Evolutionary conservation across 2,113 vertebrate genomes (phyloP), one percentile per base, ranked within the genome.

Genomic region (Heterochromis multidens): DNA sequence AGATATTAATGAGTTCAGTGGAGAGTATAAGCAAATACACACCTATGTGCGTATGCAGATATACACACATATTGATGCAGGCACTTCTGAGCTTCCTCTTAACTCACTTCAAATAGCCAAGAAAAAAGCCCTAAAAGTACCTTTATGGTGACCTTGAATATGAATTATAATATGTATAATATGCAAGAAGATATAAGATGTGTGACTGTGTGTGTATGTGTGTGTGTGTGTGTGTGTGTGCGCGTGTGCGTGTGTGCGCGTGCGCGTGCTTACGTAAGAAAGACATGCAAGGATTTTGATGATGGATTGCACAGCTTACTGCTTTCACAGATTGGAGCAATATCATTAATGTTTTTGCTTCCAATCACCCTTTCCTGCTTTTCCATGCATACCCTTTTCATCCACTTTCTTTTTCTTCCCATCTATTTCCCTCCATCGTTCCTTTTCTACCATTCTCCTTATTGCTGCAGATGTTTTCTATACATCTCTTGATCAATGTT

Each of bases 71-170:
- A 12, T 40, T 14, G 17, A 52, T 52, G 49, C 17, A 52, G 5
- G 19, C 17, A 52, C 16, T 7, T 72, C 31, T 74, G 67, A 74
- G 46, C 10, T 21, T 82, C 27, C 16, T 80, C 70, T 63, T 13
- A 56, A 23, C 59, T 81, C 67, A 72, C 65, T 78, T 79, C 25
- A 62, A 59, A 49, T 27, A 49, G 2, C 37, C 31, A n/a, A 37
- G 31, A 87, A 76, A 37, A 72, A 82, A 79, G 25, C 4, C 12
- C 33, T 4, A 54, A 58, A 58, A 11, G 25, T 10, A 10, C 0
- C 23, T 83, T 83, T 72, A 81, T 54, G 57, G 54, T 84, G 61
- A 84, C 77, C 86, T 88, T 87, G 77, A 29, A 79, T 9, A 65
- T 79, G 14, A 2, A 9, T 56, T 37, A 77, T 81, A 70, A 81